Evolutionary conservation across 2,888 invertebrate genomes (phyloP).

Genomic region (Epistrophe eligans): DNA sequence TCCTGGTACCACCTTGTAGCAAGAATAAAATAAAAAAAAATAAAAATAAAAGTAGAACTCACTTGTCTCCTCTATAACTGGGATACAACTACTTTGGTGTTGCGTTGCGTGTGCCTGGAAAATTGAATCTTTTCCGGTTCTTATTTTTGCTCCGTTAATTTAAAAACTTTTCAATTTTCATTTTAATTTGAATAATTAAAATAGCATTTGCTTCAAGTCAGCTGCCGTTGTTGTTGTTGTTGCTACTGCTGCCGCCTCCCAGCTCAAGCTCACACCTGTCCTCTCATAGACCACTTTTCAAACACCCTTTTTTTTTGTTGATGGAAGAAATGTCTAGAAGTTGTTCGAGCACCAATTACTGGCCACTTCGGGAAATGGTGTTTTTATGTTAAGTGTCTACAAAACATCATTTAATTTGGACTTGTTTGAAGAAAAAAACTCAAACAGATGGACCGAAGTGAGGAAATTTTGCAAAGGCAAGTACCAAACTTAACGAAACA

Average conservation of each 20-base stretch:
- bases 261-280: constrained; percentile 24
- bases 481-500: constrained; percentile 7
- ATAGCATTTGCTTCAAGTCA: constrained; percentile 16
- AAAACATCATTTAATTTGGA: constrained; percentile 8
- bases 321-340: constrained; percentile 29
- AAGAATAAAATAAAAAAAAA: constrained; percentile 1
- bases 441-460: constrained; percentile 20
- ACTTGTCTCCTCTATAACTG: constrained; percentile 1
- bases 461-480: neutral
- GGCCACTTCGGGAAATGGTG: constrained; percentile 25
- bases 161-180: constrained; percentile 25
- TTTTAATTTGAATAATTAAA: constrained; percentile 62
- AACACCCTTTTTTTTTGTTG: neutral
- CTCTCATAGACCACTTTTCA: neutral
- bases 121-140: constrained; percentile 43
- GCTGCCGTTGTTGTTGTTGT: no score
- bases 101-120: constrained; percentile 12
- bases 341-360: constrained; percentile 46
- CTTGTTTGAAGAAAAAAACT: constrained; percentile 6
- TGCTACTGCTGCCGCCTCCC: no score
- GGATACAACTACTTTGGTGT: constrained; percentile 19
- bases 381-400: constrained; percentile 27
- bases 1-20: constrained; percentile 46
- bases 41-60: constrained; percentile 22
- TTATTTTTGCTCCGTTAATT: constrained; percentile 24